These are phyloP conservation scores for Babylonia areolata DNA, from an alignment of 1,140 invertebrate genomes.

Conservation along the genomic window DNA sequence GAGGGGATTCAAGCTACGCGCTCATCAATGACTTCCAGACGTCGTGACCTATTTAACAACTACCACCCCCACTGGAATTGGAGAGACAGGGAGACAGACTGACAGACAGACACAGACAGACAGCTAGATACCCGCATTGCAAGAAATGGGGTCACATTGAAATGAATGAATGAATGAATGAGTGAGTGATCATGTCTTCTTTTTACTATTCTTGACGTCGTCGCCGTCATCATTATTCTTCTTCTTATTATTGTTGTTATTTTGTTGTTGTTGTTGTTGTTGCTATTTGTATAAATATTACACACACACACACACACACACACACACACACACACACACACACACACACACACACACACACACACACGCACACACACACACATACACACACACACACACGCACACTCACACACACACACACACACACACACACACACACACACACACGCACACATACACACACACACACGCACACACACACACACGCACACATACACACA, in stretches of 20 bases:
- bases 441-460: background rate
- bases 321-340: background rate
- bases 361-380: constrained; percentile 1
- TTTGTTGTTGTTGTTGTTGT: too few relatives aligned
- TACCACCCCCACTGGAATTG: too few relatives aligned
- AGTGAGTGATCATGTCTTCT: too few relatives aligned
- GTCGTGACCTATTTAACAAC: too few relatives aligned
- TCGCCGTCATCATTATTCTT: too few relatives aligned
- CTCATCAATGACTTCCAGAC: background rate
- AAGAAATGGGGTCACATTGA: too few relatives aligned
- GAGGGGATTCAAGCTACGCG: background rate
- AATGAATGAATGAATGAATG: too few relatives aligned
- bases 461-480: background rate
- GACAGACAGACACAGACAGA: too few relatives aligned
- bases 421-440: background rate
- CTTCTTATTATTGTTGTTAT: too few relatives aligned
- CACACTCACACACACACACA: background rate
- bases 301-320: background rate
- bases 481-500: background rate
- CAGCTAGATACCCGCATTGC: too few relatives aligned
- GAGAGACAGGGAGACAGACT: too few relatives aligned
- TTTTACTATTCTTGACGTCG: too few relatives aligned
- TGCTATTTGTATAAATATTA: background rate
- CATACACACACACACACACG: constrained; percentile 1
- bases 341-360: constrained; percentile 6